Percentiles rank a stretch among this genome's conserved stretches.
Evolutionary conservation across 2,888 invertebrate species (phyloP).

Genomic region (Chrysodeixis includens): DNA sequence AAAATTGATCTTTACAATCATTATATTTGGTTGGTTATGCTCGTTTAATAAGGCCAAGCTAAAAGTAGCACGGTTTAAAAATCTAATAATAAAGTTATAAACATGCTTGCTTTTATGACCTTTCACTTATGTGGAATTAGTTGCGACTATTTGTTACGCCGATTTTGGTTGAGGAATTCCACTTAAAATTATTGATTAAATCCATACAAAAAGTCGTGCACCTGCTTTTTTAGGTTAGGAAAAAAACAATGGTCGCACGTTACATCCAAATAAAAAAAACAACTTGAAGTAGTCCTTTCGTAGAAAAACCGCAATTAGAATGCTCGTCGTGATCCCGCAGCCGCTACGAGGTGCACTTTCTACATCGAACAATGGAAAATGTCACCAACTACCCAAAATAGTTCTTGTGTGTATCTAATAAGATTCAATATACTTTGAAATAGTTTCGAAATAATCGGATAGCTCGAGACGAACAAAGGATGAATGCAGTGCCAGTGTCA

Average conservation of each 20-base stretch:
- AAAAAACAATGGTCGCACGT: slow-evolving; percentile 13
- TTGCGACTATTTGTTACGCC: neutral
- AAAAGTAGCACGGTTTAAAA: neutral
- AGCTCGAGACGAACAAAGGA: slow-evolving; percentile 52
- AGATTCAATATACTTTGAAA: slow-evolving; percentile 52
- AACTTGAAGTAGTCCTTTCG: slow-evolving; percentile 57
- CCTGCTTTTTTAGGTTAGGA: slow-evolving; percentile 10
- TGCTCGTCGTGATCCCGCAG: slow-evolving; percentile 71
- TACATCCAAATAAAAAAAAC: slow-evolving; percentile 37
- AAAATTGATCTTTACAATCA: neutral
- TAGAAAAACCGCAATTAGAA: slow-evolving; percentile 73
- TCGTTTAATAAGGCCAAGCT: neutral
- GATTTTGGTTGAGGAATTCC: neutral
- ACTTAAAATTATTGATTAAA: neutral
- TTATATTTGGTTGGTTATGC: neutral
- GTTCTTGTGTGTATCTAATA: slow-evolving; percentile 57
- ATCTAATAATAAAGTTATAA: neutral
- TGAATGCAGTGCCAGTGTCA: slow-evolving; percentile 18
- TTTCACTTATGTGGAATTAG: neutral
- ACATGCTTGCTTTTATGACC: neutral
- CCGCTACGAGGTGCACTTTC: slow-evolving; percentile 75
- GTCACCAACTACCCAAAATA: slow-evolving; percentile 51
- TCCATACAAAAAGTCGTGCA: slow-evolving; percentile 13
- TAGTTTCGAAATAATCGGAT: slow-evolving; percentile 33
- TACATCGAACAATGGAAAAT: slow-evolving; percentile 71